Evolutionary conservation across 2,113 vertebrate species (phyloP).

Genomic region (Sus scrofa): T2T-Sscrofa CM000825.6:70045001-70045500

Average conservation of each 20-base stretch:
- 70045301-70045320: neutral
- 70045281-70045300: neutral
- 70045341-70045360: rapidly evolving
- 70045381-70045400: neutral
- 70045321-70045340: neutral
- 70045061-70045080: neutral
- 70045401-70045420: neutral
- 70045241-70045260: neutral
- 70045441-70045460: too few relatives aligned
- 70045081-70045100: neutral
- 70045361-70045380: neutral
- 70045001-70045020: neutral
- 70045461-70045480: too few relatives aligned
- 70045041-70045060: neutral
- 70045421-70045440: neutral
- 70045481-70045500: too few relatives aligned
- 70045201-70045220: neutral
- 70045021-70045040: neutral
- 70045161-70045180: too few relatives aligned
- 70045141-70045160: neutral
- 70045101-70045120: neutral
- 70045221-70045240: neutral
- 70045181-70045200: neutral
- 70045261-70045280: neutral
- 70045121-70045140: neutral